Conservation (phyloP, 37 sponge, comb jelly and placozoan species). For the Hexactinellida sp. region DNA sequence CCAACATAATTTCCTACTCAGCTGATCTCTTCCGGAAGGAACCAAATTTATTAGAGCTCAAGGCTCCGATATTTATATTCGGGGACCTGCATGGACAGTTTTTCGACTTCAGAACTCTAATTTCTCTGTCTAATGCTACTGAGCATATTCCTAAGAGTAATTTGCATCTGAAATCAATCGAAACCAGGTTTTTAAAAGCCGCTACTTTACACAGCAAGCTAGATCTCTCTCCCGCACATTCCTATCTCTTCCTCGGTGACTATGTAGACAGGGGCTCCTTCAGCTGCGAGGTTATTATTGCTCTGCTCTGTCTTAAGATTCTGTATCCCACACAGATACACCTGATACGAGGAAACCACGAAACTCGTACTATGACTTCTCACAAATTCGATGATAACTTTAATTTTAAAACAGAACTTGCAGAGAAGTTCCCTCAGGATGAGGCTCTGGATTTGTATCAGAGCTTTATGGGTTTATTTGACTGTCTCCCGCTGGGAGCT, state of each 20-base stretch:
- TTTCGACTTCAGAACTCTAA: background rate
- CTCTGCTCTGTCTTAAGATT: slow-evolving; percentile 39
- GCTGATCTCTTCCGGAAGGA: background rate
- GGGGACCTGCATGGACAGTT: slow-evolving; percentile 19
- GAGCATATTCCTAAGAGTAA: background rate
- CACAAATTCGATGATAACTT: slow-evolving; percentile 36
- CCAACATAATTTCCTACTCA: background rate
- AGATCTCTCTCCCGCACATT: background rate
- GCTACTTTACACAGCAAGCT: background rate
- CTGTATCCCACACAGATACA: slow-evolving; percentile 28
- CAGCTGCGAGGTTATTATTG: slow-evolving; percentile 43
- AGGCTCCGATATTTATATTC: background rate
- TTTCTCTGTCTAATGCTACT: background rate
- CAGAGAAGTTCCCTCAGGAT: slow-evolving; percentile 18
- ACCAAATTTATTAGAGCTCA: background rate
- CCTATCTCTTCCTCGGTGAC: slow-evolving; percentile 63
- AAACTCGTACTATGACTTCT: slow-evolving; percentile 44
- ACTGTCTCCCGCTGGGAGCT: slow-evolving; percentile 35
- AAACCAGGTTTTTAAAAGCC: background rate
- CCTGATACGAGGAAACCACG: slow-evolving; percentile 62
- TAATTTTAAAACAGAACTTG: slow-evolving; percentile 40
- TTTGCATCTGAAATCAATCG: background rate
- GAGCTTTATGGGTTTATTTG: slow-evolving; percentile 29
- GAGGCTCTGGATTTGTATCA: slow-evolving; percentile 24
- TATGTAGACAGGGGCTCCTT: slow-evolving; percentile 55